Base-by-base conservation (phyloP, 2,888 invertebrate species). In the Xylota sylvarum region DNA sequence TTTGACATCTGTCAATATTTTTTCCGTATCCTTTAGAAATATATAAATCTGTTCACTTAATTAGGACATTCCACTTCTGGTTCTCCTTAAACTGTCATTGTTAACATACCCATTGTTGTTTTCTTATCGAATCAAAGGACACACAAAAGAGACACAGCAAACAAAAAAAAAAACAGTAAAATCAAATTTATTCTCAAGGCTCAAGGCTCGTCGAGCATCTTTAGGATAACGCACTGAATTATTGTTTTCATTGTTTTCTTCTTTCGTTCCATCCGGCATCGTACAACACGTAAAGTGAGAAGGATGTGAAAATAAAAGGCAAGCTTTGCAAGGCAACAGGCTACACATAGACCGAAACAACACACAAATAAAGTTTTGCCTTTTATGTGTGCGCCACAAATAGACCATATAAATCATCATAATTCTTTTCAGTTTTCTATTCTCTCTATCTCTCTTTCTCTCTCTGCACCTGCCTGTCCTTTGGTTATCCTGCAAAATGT, bases 331-430 rank as follows among this genome's bases (percentile, higher is more conserved):
- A 27, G 30, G 72, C 58, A 69, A 69, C 67, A 69, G 70, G 58
- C 70, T 14, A 19, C n/a, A 7, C 17, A 43, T 14, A 37, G 40
- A 17, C 48, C 23, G n/a, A n/a, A n/a, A n/a, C n/a, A n/a, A n/a
- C n/a, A n/a, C n/a, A 14, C 1, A 60, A 17, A 60, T 50, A 27
- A 73, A 62, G 37, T 72, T 50, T 1, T 60, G 35, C 32, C 32
- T 72, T 72, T 60, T 48, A 19, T 58, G 46, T 27, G 9, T 55
- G 27, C 19, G 27, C 32, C 50, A 37, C 14, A 50, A 50, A 7
- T 48, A 10, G 62, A 30, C 17, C 62, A 43, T 12, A 74, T 74
- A 64, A 74, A 74, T 74, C 74, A 74, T 64, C 55, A 19, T 74
- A 74, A 52, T 37, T 40, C 64, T 30, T 27, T n/a, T n/a, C n/a